phyloP scores from a whole-genome alignment of 2,113 vertebrate genomes.

The Podiceps cristatus region DNA sequence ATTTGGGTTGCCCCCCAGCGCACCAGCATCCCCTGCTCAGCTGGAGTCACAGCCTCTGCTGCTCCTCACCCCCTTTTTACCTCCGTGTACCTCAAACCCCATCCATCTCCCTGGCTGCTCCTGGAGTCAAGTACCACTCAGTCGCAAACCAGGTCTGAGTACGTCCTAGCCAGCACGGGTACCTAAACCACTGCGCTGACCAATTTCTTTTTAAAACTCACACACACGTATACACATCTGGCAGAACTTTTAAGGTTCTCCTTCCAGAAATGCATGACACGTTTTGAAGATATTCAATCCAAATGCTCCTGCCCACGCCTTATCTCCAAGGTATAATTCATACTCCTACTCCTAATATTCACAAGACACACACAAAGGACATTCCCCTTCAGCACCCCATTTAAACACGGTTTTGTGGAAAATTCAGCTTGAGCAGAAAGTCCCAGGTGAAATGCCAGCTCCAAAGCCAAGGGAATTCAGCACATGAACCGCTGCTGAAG shows the following conservation, averaged over 20 bases:
- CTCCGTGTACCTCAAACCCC: neutral
- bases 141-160: neutral
- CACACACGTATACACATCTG: neutral
- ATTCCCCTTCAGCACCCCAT: neutral
- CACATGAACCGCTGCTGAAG: neutral
- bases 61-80: neutral
- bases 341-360: neutral
- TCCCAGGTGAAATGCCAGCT: neutral
- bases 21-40: fast-evolving
- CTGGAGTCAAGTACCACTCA: neutral
- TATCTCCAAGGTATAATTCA: neutral
- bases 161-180: neutral
- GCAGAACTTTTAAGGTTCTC: neutral
- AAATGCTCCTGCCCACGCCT: neutral
- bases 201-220: neutral
- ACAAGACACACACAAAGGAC: neutral
- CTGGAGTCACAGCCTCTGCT: neutral
- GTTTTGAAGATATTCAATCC: neutral
- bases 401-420: neutral
- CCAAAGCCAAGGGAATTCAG: neutral
- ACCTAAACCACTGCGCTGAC: fast-evolving
- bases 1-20: neutral
- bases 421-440: neutral
- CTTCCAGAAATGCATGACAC: neutral
- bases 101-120: neutral